Evolutionary conservation across 2,113 vertebrate species (phyloP).

Genomic region (Aepyceros melampus): DNA sequence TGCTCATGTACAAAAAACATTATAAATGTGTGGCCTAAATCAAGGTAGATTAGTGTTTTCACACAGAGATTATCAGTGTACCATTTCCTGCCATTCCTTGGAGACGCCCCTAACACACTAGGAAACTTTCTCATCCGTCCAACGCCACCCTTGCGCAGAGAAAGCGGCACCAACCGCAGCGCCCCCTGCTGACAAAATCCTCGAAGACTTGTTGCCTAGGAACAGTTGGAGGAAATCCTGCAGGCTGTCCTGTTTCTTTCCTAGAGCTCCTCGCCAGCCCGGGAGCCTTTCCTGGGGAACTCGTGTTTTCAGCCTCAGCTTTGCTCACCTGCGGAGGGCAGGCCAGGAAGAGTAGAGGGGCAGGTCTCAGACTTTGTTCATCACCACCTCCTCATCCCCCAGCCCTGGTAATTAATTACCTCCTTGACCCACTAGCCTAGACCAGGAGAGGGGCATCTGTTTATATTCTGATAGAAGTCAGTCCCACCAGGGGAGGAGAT

Average conservation of each 20-base stretch:
- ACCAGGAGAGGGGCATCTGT: neutral
- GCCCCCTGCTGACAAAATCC: conserved; percentile 6
- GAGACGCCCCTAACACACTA: neutral
- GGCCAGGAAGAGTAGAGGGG: neutral
- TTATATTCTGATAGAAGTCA: conserved; percentile 21
- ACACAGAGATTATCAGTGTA: neutral
- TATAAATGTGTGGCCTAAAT: neutral
- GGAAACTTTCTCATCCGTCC: neutral
- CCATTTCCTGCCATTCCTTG: neutral
- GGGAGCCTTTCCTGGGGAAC: neutral
- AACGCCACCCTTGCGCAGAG: neutral
- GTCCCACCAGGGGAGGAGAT: neutral
- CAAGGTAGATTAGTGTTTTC: neutral
- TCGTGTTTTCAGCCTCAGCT: neutral
- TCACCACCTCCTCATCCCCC: neutral
- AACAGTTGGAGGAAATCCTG: neutral
- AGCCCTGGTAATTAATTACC: neutral
- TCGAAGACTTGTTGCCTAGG: neutral
- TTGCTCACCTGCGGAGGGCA: neutral
- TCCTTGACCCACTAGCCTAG: neutral
- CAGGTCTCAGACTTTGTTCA: neutral
- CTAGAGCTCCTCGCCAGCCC: neutral
- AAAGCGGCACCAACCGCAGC: neutral
- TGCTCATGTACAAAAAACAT: neutral
- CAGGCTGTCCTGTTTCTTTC: neutral